A percentile compares a stretch with the other conserved stretches of the same genome.
phyloP scores from a whole-genome alignment of 1,140 invertebrate species.

The Euwallacea similis region DNA sequence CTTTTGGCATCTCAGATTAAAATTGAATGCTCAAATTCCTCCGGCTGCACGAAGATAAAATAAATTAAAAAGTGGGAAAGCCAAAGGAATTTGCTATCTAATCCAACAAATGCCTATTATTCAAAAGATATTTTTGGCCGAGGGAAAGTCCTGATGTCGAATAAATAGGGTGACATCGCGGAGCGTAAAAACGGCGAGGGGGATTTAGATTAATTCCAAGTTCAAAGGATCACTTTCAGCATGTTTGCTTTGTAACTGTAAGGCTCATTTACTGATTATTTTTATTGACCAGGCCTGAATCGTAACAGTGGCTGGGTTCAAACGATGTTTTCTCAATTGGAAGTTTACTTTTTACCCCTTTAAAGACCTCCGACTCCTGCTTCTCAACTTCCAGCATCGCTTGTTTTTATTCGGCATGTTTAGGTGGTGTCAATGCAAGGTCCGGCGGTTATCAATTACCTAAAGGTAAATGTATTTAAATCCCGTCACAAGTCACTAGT shows the following conservation, averaged over 20 bases:
- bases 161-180: slow-evolving; percentile 44
- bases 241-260: slow-evolving; percentile 47
- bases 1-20: too few species aligned
- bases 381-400: background rate
- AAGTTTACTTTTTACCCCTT: slow-evolving; percentile 28
- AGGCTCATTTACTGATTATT: slow-evolving; percentile 49
- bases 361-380: slow-evolving; percentile 4
- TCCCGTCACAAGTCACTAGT: slow-evolving; percentile 29
- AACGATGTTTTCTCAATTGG: slow-evolving; percentile 36
- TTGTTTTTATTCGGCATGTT: background rate
- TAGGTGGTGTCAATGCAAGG: too few species aligned
- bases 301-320: slow-evolving; percentile 26
- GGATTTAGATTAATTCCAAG: slow-evolving; percentile 49
- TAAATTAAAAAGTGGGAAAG: background rate
- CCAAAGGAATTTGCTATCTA: slow-evolving; percentile 29
- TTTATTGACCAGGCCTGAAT: slow-evolving; percentile 44
- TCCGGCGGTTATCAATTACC: too few species aligned
- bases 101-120: slow-evolving; percentile 38
- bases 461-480: background rate
- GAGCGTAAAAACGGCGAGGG: slow-evolving; percentile 40
- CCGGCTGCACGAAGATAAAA: too few species aligned
- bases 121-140: slow-evolving; percentile 40
- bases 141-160: slow-evolving; percentile 38
- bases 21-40: too few species aligned
- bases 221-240: slow-evolving; percentile 45